These are phyloP conservation scores for Clarias batrachus DNA, from an alignment of 2,113 vertebrate genomes.

Conservation along the genomic window DNA sequence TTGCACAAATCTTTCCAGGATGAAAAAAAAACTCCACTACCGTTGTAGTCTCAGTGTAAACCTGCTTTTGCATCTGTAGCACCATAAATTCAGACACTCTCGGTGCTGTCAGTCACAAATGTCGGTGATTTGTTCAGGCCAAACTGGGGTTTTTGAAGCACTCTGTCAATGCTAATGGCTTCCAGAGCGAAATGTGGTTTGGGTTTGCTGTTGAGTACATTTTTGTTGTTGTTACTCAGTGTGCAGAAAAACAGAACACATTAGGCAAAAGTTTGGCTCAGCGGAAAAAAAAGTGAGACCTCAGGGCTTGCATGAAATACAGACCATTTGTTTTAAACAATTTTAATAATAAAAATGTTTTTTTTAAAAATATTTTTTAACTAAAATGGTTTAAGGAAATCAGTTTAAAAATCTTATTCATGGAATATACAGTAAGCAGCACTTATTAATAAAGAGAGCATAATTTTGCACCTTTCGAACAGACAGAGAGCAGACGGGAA, in stretches of 20 bases:
- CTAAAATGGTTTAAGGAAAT: neutral
- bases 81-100: neutral
- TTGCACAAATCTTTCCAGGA: neutral
- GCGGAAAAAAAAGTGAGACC: neutral
- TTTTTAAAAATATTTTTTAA: neutral
- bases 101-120: neutral
- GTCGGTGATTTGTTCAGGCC: neutral
- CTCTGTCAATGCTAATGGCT: neutral
- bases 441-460: neutral
- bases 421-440: neutral
- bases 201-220: neutral
- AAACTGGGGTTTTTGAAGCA: neutral
- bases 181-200: slow-evolving; percentile 18
- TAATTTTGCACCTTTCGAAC: neutral
- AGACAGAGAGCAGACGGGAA: slow-evolving; percentile 18
- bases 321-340: neutral
- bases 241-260: neutral
- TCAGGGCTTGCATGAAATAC: neutral
- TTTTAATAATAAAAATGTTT: neutral
- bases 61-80: neutral
- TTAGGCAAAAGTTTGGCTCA: neutral
- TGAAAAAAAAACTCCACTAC: neutral
- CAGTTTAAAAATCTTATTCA: neutral
- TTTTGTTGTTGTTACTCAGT: slow-evolving; percentile 4
- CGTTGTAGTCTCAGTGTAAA: neutral